A percentile compares a stretch with the other conserved stretches of the same genome.
These are phyloP conservation scores for Lerista edwardsae DNA, from an alignment of 2,797 vertebrate species.

Conservation along the genomic window DNA sequence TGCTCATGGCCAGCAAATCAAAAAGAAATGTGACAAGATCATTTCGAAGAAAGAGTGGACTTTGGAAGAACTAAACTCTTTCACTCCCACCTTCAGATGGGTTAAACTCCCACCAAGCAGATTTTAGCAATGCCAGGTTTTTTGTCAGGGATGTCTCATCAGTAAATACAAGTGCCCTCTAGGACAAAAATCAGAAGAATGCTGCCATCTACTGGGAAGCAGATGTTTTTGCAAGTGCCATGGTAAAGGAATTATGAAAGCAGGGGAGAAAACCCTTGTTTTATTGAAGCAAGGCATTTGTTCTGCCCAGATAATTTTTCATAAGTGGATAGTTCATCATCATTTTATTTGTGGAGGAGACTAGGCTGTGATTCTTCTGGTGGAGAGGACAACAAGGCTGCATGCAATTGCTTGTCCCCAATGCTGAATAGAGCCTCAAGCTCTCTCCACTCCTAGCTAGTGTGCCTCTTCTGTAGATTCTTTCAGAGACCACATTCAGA, in stretches of 20 bases:
- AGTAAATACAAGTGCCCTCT: neutral
- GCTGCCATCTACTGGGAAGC: conserved; percentile 29
- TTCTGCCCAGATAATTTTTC: neutral
- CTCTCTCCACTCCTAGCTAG: neutral
- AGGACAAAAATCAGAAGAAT: conserved; percentile 7
- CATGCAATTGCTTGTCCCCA: neutral
- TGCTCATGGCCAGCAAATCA: neutral
- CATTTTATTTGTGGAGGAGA: neutral
- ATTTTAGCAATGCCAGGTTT: neutral
- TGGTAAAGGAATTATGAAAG: neutral
- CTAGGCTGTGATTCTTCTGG: neutral
- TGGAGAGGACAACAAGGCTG: neutral
- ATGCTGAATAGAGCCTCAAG: neutral
- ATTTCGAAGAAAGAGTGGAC: neutral
- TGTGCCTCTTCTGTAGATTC: neutral
- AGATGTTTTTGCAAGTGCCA: neutral
- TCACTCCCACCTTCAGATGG: no score
- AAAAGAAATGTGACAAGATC: neutral
- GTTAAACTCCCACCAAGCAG: neutral
- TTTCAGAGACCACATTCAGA: neutral
- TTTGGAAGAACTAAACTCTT: neutral
- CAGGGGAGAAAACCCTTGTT: neutral
- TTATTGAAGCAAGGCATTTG: neutral
- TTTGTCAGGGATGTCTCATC: neutral
- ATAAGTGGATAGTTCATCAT: neutral